Percentiles rank a stretch among this genome's conserved stretches.
phyloP scores from a whole-genome alignment of 2,888 invertebrate species.

The Cryptus armator region DNA sequence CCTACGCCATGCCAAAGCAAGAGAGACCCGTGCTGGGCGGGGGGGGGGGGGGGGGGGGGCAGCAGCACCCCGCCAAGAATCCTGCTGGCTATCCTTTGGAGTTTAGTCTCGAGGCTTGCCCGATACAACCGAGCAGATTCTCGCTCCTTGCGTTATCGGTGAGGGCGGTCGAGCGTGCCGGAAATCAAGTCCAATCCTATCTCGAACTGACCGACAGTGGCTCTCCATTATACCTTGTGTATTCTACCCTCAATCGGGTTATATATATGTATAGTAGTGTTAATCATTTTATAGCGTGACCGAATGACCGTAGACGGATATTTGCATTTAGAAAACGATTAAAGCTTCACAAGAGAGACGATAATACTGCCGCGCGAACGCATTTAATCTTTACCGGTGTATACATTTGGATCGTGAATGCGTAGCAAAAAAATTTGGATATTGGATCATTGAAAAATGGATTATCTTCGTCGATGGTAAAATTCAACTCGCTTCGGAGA shows the following conservation, averaged over 20 bases:
- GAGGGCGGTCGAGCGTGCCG: conserved; percentile 75
- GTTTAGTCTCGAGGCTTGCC: conserved; percentile 77
- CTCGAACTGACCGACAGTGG: conserved; percentile 78
- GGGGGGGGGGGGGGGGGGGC: neutral
- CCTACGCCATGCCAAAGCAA: neutral
- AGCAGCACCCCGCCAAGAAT: conserved; percentile 61
- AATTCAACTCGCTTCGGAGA: neutral
- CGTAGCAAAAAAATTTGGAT: neutral
- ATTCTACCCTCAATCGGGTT: neutral
- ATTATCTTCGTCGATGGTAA: neutral
- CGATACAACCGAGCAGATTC: conserved; percentile 72
- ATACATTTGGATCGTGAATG: neutral
- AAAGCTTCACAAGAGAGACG: neutral
- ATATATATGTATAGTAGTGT: neutral
- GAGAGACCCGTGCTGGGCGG: neutral
- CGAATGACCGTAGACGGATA: neutral
- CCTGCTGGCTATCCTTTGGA: conserved; percentile 78
- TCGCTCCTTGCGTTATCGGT: conserved; percentile 78
- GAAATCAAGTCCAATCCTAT: conserved; percentile 82
- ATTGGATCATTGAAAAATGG: neutral
- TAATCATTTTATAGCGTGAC: neutral
- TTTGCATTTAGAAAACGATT: conserved; percentile 3
- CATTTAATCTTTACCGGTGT: neutral
- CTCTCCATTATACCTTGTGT: conserved; percentile 71
- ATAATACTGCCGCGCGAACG: neutral